Percentiles rank a stretch among this genome's conserved stretches.
Conservation (phyloP, 2,797 vertebrate species). For the Phrynocephalus forsythii region DNA sequence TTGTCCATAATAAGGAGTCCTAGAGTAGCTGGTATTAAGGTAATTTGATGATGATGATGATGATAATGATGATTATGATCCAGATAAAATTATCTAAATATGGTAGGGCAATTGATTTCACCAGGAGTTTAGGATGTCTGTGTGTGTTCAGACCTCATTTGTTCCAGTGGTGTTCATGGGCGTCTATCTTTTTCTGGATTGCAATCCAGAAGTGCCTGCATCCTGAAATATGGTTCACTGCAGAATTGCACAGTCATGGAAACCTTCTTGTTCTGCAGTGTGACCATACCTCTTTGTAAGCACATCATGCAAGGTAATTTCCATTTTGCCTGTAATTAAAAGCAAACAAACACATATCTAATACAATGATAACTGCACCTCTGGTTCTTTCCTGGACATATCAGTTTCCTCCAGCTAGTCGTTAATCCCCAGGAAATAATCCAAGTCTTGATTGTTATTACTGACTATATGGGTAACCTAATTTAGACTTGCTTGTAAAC, state of each 20-base stretch:
- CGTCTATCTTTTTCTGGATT: background rate
- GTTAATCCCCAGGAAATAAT: constrained; percentile 74
- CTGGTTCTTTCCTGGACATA: constrained; percentile 65
- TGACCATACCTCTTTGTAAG: constrained; percentile 40
- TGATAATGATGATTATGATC: no score
- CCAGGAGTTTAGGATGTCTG: background rate
- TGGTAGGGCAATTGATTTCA: background rate
- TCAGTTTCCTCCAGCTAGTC: constrained; percentile 69
- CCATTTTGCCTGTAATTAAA: constrained; percentile 75
- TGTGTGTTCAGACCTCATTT: background rate
- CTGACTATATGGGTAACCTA: constrained; percentile 63
- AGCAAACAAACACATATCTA: constrained; percentile 67
- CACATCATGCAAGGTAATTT: constrained; percentile 45
- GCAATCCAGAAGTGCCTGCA: background rate
- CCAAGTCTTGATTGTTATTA: constrained; percentile 66
- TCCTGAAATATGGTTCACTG: background rate
- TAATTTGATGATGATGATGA: background rate
- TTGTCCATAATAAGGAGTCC: background rate
- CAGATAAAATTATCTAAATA: background rate
- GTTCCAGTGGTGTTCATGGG: background rate
- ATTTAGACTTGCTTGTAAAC: constrained; percentile 69
- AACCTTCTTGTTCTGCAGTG: constrained; percentile 17
- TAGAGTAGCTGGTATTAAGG: background rate
- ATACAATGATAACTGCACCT: constrained; percentile 71
- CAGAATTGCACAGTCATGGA: background rate